Conservation (phyloP, 1,140 invertebrate genomes). For the Achatina immaculata region DNA sequence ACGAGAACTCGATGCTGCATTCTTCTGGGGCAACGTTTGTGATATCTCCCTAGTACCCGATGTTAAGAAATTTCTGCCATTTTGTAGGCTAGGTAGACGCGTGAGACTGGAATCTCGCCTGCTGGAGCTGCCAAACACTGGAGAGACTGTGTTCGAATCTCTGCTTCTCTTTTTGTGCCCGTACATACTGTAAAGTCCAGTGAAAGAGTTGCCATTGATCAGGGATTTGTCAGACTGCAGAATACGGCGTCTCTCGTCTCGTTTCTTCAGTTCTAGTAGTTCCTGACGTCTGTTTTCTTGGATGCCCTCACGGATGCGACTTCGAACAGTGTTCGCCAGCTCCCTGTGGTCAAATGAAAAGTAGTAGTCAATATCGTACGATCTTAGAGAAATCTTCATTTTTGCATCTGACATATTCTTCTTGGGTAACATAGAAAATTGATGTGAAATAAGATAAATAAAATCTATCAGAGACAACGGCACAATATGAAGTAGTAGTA, state of each 20-base stretch:
- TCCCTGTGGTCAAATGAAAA: slow-evolving; percentile 42
- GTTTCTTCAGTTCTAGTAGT: slow-evolving; percentile 46
- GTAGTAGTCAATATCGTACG: background rate
- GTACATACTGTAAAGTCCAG: slow-evolving; percentile 48
- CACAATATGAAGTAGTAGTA: background rate
- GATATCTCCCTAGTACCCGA: background rate
- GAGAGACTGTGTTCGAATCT: background rate
- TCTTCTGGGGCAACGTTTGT: background rate
- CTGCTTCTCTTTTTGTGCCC: background rate
- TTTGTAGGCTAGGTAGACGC: slow-evolving; percentile 9
- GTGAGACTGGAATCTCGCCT: slow-evolving; percentile 19
- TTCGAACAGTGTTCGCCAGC: slow-evolving; percentile 53
- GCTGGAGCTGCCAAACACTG: background rate
- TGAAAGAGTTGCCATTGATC: slow-evolving; percentile 39
- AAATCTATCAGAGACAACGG: background rate
- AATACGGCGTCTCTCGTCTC: slow-evolving; percentile 52
- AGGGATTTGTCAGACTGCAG: slow-evolving; percentile 46
- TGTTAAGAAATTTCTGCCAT: background rate
- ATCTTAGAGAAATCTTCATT: background rate
- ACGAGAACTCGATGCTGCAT: background rate
- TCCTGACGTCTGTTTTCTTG: slow-evolving; percentile 52
- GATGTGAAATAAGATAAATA: background rate
- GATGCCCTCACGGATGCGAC: slow-evolving; percentile 56
- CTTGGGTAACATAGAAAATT: no score
- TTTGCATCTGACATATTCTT: background rate